phyloP scores from a whole-genome alignment of 2,797 vertebrate genomes.

The Coluber constrictor region DNA sequence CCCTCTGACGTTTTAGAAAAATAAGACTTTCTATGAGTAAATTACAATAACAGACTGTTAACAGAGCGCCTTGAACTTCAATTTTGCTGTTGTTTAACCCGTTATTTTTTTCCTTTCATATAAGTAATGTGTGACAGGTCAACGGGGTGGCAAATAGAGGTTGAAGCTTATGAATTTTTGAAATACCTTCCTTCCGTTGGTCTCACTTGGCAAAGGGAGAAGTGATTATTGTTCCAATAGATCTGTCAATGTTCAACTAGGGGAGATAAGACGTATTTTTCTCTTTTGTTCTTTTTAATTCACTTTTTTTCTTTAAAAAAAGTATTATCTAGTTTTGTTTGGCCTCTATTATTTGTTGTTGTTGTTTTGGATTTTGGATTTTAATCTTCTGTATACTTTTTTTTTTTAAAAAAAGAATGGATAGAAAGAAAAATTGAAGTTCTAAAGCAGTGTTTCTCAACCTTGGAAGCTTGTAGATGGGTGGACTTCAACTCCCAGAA shows the following conservation, averaged over 20 bases:
- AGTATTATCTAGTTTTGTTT: not conserved
- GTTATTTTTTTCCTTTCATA: not conserved
- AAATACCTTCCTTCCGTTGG: not conserved
- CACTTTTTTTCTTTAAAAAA: not conserved
- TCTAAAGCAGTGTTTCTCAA: not conserved
- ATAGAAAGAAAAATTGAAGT: not conserved
- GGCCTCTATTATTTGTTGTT: not conserved
- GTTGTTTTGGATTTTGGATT: not conserved
- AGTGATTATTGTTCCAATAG: not conserved
- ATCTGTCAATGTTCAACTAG: not conserved
- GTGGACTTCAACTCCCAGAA: too few species aligned
- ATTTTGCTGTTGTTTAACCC: not conserved
- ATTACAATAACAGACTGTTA: not conserved
- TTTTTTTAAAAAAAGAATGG: not conserved
- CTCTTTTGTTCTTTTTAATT: not conserved
- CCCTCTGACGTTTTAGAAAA: not conserved
- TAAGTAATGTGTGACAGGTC: not conserved
- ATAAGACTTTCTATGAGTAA: not conserved
- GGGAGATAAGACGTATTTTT: not conserved
- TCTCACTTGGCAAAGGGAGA: not conserved
- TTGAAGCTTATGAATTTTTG: not conserved
- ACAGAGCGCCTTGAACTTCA: not conserved
- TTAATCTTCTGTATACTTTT: not conserved
- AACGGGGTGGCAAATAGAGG: not conserved
- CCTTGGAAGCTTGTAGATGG: too few species aligned